A percentile compares a stretch with the other conserved stretches of the same genome.
Conservation (phyloP, 1,140 invertebrate species). For the Hycleus cichorii region DNA sequence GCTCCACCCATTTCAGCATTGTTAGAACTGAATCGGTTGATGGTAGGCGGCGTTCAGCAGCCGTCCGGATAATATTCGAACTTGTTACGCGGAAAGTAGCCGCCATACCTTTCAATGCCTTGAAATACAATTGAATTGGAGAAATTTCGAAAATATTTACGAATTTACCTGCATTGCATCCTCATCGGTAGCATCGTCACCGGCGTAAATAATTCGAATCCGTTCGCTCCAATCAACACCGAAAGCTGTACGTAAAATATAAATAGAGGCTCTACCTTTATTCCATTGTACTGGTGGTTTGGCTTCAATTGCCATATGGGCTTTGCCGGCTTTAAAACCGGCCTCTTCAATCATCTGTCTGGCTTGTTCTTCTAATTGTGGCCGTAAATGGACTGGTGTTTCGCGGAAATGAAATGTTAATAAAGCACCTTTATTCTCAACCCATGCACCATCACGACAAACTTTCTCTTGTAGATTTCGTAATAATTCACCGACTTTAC, state of each 20-base stretch:
- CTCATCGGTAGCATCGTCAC: constrained; percentile 85
- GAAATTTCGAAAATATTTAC: neutral
- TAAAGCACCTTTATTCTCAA: constrained; percentile 83
- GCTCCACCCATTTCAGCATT: constrained; percentile 76
- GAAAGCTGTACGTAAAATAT: constrained; percentile 81
- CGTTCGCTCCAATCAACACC: constrained; percentile 87
- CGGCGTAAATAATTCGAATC: constrained; percentile 83
- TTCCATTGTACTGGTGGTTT: constrained; percentile 86
- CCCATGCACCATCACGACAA: constrained; percentile 82
- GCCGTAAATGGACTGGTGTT: constrained; percentile 58
- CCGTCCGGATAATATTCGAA: constrained; percentile 76
- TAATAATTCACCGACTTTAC: constrained; percentile 69
- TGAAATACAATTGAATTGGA: constrained; percentile 11
- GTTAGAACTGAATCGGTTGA: constrained; percentile 82
- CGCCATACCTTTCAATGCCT: constrained; percentile 84
- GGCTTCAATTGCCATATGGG: constrained; percentile 80
- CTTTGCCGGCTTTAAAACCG: constrained; percentile 68
- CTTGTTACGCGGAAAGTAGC: constrained; percentile 82
- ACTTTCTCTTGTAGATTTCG: constrained; percentile 72
- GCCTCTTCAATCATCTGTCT: constrained; percentile 62
- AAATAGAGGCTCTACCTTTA: constrained; percentile 83
- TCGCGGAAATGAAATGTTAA: constrained; percentile 85
- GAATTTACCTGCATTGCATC: constrained; percentile 75
- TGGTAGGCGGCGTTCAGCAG: constrained; percentile 74
- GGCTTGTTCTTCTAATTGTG: constrained; percentile 44